Evolutionary conservation across 2,888 invertebrate species (phyloP).

Genomic region (Alentia gelatinosa): DNA sequence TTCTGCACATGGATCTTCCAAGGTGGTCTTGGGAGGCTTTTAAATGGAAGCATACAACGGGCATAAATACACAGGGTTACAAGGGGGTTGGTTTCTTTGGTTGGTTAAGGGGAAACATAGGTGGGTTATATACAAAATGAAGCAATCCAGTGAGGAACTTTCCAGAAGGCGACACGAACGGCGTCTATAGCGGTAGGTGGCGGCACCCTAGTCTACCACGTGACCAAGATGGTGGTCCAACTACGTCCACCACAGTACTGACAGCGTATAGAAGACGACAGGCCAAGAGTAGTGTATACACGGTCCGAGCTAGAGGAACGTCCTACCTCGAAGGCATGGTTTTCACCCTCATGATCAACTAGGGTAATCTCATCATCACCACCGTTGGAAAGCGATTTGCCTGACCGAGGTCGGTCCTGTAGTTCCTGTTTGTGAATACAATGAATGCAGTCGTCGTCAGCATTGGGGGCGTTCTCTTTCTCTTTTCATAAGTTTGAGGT

Average conservation of each 20-base stretch:
- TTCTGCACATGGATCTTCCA: no score
- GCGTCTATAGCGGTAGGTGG: background rate
- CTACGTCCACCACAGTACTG: constrained; percentile 48
- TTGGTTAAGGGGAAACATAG: no score
- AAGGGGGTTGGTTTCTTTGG: no score
- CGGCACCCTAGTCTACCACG: constrained; percentile 1
- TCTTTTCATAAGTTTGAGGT: no score
- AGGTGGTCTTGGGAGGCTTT: no score
- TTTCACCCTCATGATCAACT: constrained; percentile 50
- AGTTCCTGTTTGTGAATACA: constrained; percentile 53
- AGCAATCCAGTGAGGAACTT: constrained; percentile 19
- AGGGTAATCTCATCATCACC: constrained; percentile 37
- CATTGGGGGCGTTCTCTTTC: background rate
- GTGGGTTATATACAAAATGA: no score
- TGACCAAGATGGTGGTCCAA: constrained; percentile 31
- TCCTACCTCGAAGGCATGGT: constrained; percentile 40
- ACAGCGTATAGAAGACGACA: constrained; percentile 46
- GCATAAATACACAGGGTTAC: no score
- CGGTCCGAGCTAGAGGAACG: constrained; percentile 18
- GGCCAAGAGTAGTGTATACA: constrained; percentile 16
- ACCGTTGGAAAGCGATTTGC: background rate
- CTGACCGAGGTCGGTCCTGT: constrained; percentile 18
- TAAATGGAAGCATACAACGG: no score
- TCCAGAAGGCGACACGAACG: background rate
- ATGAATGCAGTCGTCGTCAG: background rate